phyloP scores from a whole-genome alignment of 2,888 invertebrate genomes.

The Rhorus exstirpatorius region DNA sequence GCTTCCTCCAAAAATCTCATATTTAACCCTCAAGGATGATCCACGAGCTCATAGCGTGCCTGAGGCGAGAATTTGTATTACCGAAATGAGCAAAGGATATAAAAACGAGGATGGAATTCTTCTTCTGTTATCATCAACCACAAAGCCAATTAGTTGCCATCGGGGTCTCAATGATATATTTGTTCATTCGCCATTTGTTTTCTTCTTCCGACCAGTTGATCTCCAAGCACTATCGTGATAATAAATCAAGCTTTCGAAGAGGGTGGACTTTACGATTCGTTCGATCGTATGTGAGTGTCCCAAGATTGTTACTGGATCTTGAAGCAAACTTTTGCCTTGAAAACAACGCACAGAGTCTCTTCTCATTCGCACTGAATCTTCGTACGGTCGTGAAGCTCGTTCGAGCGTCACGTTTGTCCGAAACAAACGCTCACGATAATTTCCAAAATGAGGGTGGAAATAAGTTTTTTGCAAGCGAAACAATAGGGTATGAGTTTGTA shows the following conservation, averaged over 20 bases:
- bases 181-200: conserved; percentile 33
- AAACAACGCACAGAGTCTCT: conserved; percentile 5
- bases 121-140: conserved; percentile 40
- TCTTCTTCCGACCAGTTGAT: conserved; percentile 22
- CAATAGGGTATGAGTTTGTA: conserved; percentile 70
- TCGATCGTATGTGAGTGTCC: conserved; percentile 32
- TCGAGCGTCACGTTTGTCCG: conserved; percentile 10
- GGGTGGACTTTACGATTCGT: conserved; percentile 1
- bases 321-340: conserved; percentile 30
- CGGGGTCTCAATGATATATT: conserved; percentile 32
- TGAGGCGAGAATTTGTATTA: not conserved
- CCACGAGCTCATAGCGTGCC: conserved; percentile 11
- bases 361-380: not conserved
- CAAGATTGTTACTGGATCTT: conserved; percentile 48
- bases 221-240: conserved; percentile 17
- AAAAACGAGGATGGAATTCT: conserved; percentile 15
- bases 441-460: conserved; percentile 21
- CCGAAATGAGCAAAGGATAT: not conserved
- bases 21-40: conserved; percentile 30
- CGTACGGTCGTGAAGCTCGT: conserved; percentile 35
- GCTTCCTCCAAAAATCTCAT: not conserved
- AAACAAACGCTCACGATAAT: conserved; percentile 31
- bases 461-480: conserved; percentile 50
- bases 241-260: conserved; percentile 38
- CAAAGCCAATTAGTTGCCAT: conserved; percentile 48